Evolutionary conservation across 2,888 invertebrate species (phyloP), one percentile per base, ranked within the genome.

Genomic region (Pteria penguin): DNA sequence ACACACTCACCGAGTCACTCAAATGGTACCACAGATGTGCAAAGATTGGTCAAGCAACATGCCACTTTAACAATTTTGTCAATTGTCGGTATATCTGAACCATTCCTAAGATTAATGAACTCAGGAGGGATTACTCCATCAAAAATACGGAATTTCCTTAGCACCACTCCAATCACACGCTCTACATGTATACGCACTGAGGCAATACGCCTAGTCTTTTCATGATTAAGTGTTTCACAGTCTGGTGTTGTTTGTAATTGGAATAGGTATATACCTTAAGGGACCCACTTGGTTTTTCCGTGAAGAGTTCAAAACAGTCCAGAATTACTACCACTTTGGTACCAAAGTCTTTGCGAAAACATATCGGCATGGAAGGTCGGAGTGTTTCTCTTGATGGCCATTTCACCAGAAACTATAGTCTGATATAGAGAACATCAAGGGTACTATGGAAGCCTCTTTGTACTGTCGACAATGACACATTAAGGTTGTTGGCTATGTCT

Each of bases 201-300:
- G n/a, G n/a, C n/a, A n/a, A n/a, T n/a, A n/a, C n/a, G n/a, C n/a
- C n/a, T n/a, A n/a, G n/a, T n/a, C n/a, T n/a, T n/a, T n/a, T n/a
- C n/a, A n/a, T n/a, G 54, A 84, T 83, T 31, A 86, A 68, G 68
- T 79, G 83, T 58, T 84, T 86, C 3, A 68, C 69, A 22, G 60
- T 60, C 14, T 60, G 22, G 27, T 60, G 60, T 14, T 60, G 60
- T 27, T 60, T 60, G 27, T 60, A 80, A 36, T 71, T 62, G 1
- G 75, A 72, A 11, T 65, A 77, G 22, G 80, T 80, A 18, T 62
- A 54, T 55, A 61, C 68, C 22, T 68, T 67, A n/a, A 33, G 18
- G 5, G 62, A 22, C 29, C 62, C n/a, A 61, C 61, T 57, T 32
- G 75, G 78, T 33, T 62, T 69, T 33, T 78, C 72, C 60, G n/a